Evolutionary conservation across 1,140 invertebrate species (phyloP), one percentile per base, ranked within the genome.

Genomic region (Geopemphigus sp.): DNA sequence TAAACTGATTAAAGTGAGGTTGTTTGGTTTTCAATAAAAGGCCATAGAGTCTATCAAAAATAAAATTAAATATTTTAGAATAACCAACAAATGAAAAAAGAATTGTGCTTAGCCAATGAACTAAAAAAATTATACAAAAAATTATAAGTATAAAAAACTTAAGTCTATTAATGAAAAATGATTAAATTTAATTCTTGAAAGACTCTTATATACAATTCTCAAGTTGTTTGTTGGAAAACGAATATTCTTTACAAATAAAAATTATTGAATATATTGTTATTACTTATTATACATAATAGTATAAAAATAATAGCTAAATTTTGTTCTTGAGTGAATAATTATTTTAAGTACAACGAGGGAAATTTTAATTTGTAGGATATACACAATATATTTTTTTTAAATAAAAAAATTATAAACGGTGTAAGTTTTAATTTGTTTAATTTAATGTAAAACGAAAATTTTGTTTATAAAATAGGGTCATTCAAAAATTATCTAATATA

Each of bases 401-500:
- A 70, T 22, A 70, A 70, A 70, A 22, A 53, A 53, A 53, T 70
- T 53, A 29, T 8, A 29, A 70, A 70, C 26, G 24, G 50, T 70
- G 45, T 50, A 70, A 70, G 22, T 72, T 72, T 54, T 29, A 54
- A 72, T 72, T 72, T 10, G 11, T 50, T 70, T 12, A 53, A 70
- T 26, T 72, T 54, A 29, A 54, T 29, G 24, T 17, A 72, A 50
- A 47, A 0, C 1, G 50, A 29, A 72, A 45, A 72, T 6, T 26
- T 26, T 32, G 24, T 19, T 12, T 29, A 72, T n/a, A 72, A 54
- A 22, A n/a, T n/a, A 74, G 12, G 72, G 53, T 39, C 72, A 74
- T 74, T 74, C 72, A 74, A 74, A 74, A 74, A 74, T 74, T 59
- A 74, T 74, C 5, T 59, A 59, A 59, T 24, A 74, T 22, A 74